These are phyloP conservation scores for Plecturocebus donacophilus DNA, from an alignment of 2,113 vertebrate species.

Conservation along the genomic window DNA sequence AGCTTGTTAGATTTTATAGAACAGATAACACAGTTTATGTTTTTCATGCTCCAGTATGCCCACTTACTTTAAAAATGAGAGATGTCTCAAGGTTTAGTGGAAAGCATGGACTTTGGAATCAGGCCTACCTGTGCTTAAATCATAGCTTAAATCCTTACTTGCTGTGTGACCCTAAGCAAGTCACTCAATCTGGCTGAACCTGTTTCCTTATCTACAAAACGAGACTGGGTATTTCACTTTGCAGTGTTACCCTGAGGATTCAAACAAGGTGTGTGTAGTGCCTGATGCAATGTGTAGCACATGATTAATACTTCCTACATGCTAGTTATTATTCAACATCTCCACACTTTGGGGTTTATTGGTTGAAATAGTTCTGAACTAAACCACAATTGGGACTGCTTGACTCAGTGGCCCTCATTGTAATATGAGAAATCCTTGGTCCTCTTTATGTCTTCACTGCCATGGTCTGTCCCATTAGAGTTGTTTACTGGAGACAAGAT, in stretches of 20 bases:
- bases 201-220: constrained; percentile 30
- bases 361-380: not conserved
- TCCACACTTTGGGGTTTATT: constrained; percentile 2
- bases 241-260: not conserved
- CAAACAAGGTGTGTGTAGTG: not conserved
- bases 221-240: not conserved
- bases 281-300: not conserved
- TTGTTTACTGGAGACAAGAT: not conserved
- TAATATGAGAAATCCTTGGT: not conserved
- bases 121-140: not conserved
- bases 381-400: not conserved
- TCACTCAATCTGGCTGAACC: not conserved
- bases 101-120: not conserved
- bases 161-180: not conserved
- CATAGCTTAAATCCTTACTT: not conserved
- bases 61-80: constrained; percentile 16
- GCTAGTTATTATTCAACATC: not conserved
- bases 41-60: not conserved
- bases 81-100: constrained; percentile 20
- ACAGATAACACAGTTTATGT: not conserved
- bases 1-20: not conserved
- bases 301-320: not conserved
- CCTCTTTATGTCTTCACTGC: not conserved
- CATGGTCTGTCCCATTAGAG: not conserved
- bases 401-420: not conserved